These are phyloP conservation scores for Nibea albiflora DNA, from an alignment of 2,113 vertebrate species.

Conservation along the genomic window DNA sequence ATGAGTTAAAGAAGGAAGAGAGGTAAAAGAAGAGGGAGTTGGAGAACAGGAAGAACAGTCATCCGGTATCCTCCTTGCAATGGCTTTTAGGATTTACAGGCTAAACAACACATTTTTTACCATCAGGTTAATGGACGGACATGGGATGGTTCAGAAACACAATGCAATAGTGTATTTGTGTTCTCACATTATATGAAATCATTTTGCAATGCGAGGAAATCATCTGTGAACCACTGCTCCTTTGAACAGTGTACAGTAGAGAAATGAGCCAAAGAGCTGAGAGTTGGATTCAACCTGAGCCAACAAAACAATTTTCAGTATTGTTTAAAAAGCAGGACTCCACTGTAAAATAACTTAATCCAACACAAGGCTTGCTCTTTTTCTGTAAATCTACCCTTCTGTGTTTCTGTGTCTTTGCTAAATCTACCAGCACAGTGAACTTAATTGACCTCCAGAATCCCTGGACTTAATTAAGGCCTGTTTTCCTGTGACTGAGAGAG, in stretches of 20 bases:
- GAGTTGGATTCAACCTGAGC: conserved; percentile 20
- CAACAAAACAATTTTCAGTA: conserved; percentile 13
- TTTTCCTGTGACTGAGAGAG: conserved; percentile 12
- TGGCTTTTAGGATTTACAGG: conserved; percentile 13
- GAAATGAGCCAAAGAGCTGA: conserved; percentile 19
- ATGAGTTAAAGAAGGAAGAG: conserved; percentile 22
- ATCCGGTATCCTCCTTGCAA: conserved; percentile 39
- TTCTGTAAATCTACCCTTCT: conserved; percentile 21
- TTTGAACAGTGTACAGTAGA: conserved; percentile 19
- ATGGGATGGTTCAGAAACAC: conserved; percentile 7
- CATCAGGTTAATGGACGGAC: conserved; percentile 34
- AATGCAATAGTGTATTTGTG: not conserved
- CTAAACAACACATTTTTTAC: not conserved
- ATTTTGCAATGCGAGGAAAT: conserved; percentile 6
- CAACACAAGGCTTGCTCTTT: conserved; percentile 16
- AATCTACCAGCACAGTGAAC: conserved; percentile 40
- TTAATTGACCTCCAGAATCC: conserved; percentile 45
- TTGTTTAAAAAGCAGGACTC: conserved; percentile 37
- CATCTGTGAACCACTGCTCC: not conserved
- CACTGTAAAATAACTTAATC: conserved; percentile 21
- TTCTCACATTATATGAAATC: conserved; percentile 25
- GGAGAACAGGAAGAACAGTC: conserved; percentile 7
- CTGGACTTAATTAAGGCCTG: conserved; percentile 30
- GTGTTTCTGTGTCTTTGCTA: conserved; percentile 38
- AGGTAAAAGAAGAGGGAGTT: not conserved